A percentile compares a stretch with the other conserved stretches of the same genome.
Conservation (phyloP, 2,797 vertebrate genomes). For the Catamblyrhynchus diadema region DNA sequence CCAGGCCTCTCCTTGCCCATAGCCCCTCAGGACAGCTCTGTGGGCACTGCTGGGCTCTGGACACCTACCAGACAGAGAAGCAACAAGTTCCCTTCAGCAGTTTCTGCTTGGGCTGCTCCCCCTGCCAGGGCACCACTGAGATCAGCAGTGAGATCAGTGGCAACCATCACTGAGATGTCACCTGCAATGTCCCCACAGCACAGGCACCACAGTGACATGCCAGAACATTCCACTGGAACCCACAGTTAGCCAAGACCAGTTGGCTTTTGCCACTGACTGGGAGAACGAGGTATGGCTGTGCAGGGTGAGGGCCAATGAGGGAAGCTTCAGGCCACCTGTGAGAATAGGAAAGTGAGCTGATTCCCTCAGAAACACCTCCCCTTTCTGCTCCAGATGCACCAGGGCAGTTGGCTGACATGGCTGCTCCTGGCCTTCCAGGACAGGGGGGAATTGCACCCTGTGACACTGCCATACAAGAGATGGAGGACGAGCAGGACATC, state of each 20-base stretch:
- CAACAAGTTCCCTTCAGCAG: neutral
- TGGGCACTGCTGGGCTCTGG: neutral
- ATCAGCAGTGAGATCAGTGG: neutral
- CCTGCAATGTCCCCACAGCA: neutral
- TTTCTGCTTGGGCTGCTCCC: neutral
- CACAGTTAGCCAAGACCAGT: neutral
- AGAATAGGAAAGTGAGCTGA: neutral
- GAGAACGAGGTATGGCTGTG: neutral
- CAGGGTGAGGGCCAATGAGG: neutral
- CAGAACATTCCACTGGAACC: neutral
- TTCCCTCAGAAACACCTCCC: neutral
- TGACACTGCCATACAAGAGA: neutral
- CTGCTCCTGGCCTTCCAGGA: neutral
- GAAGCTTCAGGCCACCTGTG: neutral
- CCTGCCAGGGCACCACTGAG: neutral
- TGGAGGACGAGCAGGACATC: fast-evolving
- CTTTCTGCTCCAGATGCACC: neutral
- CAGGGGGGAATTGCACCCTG: neutral
- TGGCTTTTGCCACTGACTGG: neutral
- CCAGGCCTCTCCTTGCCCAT: neutral
- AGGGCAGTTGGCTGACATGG: neutral
- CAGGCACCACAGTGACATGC: fast-evolving
- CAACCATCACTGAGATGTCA: neutral
- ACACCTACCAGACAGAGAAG: neutral
- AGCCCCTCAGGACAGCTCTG: neutral